These are phyloP conservation scores for Mus spretus DNA, from an alignment of 2,797 vertebrate genomes.

Conservation along the genomic window DNA sequence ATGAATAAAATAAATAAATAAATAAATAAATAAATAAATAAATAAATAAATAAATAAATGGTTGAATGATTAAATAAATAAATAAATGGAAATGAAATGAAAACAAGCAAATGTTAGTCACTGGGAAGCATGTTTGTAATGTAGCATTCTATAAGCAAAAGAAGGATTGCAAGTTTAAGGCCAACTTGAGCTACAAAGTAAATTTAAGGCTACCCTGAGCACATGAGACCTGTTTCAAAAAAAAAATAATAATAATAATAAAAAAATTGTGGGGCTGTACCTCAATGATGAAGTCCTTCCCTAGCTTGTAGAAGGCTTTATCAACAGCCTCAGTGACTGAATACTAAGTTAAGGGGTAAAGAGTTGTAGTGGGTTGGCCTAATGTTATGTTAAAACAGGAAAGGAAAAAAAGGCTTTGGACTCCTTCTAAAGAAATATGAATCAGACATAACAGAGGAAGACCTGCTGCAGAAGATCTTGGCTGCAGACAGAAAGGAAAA, in stretches of 20 bases:
- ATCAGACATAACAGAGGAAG: no score
- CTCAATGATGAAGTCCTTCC: neutral
- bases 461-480: no score
- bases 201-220: neutral
- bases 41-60: neutral
- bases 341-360: neutral
- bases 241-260: no score
- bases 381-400: no score
- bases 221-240: neutral
- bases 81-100: neutral
- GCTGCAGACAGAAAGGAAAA: no score
- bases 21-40: neutral
- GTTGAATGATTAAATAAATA: no score
- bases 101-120: neutral
- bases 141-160: neutral
- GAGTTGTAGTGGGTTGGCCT: no score
- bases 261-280: neutral
- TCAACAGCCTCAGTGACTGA: neutral
- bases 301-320: neutral
- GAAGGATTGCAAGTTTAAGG: neutral
- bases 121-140: neutral
- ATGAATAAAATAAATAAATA: neutral
- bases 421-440: no score
- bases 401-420: no score
- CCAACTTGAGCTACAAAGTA: neutral